These are phyloP conservation scores for Gambusia holbrooki DNA, from an alignment of 2,113 vertebrate genomes.

Conservation along the genomic window DNA sequence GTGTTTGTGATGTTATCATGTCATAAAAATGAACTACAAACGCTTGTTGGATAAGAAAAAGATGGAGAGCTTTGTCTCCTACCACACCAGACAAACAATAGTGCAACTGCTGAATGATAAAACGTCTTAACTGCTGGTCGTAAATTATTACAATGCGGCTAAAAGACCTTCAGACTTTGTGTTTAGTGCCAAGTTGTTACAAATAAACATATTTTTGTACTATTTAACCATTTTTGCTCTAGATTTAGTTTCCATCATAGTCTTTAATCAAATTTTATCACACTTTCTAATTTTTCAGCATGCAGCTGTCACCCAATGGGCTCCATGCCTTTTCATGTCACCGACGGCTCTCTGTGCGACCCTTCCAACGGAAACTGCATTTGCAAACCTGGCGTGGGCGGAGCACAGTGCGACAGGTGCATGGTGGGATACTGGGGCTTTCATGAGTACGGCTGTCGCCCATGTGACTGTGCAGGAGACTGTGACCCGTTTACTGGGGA, in stretches of 20 bases:
- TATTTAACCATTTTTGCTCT: not conserved
- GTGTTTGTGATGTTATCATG: not conserved
- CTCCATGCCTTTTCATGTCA: slow-evolving; percentile 82
- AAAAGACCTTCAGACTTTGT: slow-evolving; percentile 34
- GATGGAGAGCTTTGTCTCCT: slow-evolving; percentile 62
- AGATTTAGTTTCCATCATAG: not conserved
- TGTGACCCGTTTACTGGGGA: slow-evolving; percentile 91
- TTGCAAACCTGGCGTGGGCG: slow-evolving; percentile 93
- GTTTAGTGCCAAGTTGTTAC: not conserved
- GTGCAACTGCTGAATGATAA: slow-evolving; percentile 32
- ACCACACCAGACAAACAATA: slow-evolving; percentile 43
- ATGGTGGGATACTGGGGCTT: slow-evolving; percentile 98
- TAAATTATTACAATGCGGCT: slow-evolving; percentile 20
- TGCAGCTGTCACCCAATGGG: slow-evolving; percentile 91
- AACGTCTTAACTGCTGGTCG: slow-evolving; percentile 1
- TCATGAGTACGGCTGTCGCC: slow-evolving; percentile 88
- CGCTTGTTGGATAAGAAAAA: slow-evolving; percentile 51
- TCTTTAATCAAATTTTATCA: not conserved
- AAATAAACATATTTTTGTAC: not conserved
- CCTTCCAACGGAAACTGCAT: slow-evolving; percentile 90
- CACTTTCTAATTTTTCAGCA: slow-evolving; percentile 68
- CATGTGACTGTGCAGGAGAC: slow-evolving; percentile 90
- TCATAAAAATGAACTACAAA: slow-evolving; percentile 18
- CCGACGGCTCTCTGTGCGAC: slow-evolving; percentile 81
- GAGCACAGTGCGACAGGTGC: slow-evolving; percentile 89